Conservation (phyloP, 2,113 vertebrate species). For the Brachionichthys hirsutus region DNA sequence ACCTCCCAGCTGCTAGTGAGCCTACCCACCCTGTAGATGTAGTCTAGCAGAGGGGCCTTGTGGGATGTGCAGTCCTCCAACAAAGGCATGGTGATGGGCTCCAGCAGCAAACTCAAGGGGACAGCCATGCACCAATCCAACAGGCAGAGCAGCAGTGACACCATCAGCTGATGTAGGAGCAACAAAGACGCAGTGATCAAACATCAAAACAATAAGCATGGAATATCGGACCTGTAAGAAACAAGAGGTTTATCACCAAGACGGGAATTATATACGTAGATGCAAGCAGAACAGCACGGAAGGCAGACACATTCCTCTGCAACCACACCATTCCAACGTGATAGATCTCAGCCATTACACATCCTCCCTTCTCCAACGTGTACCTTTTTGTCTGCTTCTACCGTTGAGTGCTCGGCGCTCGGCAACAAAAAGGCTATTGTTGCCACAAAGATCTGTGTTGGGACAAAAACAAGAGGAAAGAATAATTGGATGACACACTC, state of each 20-base stretch:
- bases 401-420: constrained; percentile 88
- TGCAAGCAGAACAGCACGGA: constrained; percentile 19
- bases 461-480: constrained; percentile 63
- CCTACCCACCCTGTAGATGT: constrained; percentile 92
- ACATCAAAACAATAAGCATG: not conserved
- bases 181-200: not conserved
- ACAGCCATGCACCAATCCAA: constrained; percentile 98
- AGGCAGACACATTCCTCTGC: constrained; percentile 65
- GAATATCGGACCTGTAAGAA: not conserved
- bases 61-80: constrained; percentile 82
- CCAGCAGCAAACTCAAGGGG: constrained; percentile 87
- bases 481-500: constrained; percentile 61
- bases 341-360: constrained; percentile 58
- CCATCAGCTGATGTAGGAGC: constrained; percentile 84
- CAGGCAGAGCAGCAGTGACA: constrained; percentile 92
- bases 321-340: constrained; percentile 63
- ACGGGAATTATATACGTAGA: constrained; percentile 5
- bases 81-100: constrained; percentile 82
- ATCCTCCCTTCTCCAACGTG: constrained; percentile 48
- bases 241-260: not conserved
- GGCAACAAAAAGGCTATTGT: constrained; percentile 96
- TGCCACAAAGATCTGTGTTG: constrained; percentile 92
- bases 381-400: constrained; percentile 98
- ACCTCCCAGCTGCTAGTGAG: not conserved
- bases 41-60: constrained; percentile 89